These are phyloP conservation scores for Zelostemma sp. DNA, from an alignment of 1,140 invertebrate species.

Conservation along the genomic window DNA sequence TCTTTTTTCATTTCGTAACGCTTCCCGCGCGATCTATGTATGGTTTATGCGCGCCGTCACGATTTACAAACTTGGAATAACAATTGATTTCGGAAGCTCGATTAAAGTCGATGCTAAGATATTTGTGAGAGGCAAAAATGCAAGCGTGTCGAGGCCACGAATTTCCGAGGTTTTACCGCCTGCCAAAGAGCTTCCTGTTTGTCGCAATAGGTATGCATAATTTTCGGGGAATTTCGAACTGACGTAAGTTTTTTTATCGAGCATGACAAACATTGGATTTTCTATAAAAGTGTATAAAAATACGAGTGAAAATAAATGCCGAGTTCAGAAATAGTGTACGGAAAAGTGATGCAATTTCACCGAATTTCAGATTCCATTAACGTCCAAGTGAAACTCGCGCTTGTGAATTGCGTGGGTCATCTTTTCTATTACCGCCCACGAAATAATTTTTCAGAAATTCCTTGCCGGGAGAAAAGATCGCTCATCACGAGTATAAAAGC, in stretches of 20 bases:
- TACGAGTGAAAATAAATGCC: too few relatives aligned
- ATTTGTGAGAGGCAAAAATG: constrained; percentile 35
- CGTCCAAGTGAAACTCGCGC: background rate
- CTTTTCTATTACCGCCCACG: background rate
- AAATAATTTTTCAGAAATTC: background rate
- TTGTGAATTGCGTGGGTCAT: background rate
- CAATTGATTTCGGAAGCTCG: constrained; percentile 51
- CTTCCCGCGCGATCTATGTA: background rate
- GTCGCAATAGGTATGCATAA: too few relatives aligned
- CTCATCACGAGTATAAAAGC: too few relatives aligned
- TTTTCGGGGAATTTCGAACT: too few relatives aligned
- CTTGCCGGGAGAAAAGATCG: background rate
- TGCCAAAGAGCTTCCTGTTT: too few relatives aligned
- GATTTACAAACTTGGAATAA: constrained; percentile 51
- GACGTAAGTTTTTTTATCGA: too few relatives aligned
- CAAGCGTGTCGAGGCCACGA: constrained; percentile 43
- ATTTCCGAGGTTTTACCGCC: constrained; percentile 32
- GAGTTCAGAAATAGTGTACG: too few relatives aligned
- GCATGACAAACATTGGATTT: too few relatives aligned
- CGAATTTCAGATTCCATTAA: too few relatives aligned
- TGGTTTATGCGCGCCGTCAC: constrained; percentile 12
- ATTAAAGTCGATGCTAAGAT: constrained; percentile 41
- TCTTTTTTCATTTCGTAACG: constrained; percentile 4
- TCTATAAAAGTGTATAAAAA: too few relatives aligned
- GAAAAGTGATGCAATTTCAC: too few relatives aligned